Base-by-base conservation (phyloP, 2,888 invertebrate genomes). In the Agrilus mali region DNA sequence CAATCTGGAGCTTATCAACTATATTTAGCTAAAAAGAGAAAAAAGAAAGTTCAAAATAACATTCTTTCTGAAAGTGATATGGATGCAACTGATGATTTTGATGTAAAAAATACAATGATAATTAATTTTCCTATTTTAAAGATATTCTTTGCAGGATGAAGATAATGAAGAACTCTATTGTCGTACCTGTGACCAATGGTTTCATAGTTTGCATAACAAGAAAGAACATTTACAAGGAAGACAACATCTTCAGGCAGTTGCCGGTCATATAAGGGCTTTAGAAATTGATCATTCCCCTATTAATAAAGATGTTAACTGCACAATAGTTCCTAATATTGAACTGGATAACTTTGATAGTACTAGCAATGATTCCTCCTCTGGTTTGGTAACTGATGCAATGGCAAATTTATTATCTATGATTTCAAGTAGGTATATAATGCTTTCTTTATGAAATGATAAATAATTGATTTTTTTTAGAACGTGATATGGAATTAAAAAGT, bases 181-280 rank as follows among this genome's bases (percentile, higher is more conserved):
- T 55, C 65, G 71, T 45, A 70, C 72, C 4, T 76, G 76, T 57
- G 71, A 75, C 55, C 72, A 73, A 53, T 73, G 72, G 65, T 76
- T 76, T 55, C 72, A 71, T 46, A 72, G 72, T 47, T 56, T 71
- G 33, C 75, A 75, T 54, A 75, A 76, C 56, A 75, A 75, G 56
- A 65, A 69, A 42, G 75, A 75, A 52, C 76, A 76, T 59, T 61
- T 75, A 50, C 71, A 71, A 55, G 74, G 75, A 7, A 63, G 70
- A 47, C 71, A 72, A 48, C 76, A 76, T 58, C 63, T 73, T 40
- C 71, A 64, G 60, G 61, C 63, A 7, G 59, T 67, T 27, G 65
- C 65, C 7, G 67, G 66, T 16, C 65, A 66, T 46, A 66, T 65
- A 50, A 58, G 61, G 43, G 67, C 66, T 52, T 50, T 65, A 42